Conservation (phyloP, 2,797 vertebrate genomes). For the Sternotherus odoratus region DNA sequence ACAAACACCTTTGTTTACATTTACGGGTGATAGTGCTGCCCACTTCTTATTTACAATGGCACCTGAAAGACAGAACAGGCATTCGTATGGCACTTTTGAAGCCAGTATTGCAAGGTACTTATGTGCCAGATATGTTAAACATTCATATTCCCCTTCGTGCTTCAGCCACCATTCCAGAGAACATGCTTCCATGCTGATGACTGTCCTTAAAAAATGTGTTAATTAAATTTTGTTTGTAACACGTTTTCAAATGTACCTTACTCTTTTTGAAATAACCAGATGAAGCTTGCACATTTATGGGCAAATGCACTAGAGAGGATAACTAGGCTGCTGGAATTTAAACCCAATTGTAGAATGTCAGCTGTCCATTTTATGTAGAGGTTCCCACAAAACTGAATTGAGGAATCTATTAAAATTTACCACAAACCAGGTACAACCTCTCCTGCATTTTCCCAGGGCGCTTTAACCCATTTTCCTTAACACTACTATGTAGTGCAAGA, state of each 20-base stretch:
- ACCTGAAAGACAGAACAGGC: too few species aligned
- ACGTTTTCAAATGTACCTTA: background rate
- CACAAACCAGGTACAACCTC: background rate
- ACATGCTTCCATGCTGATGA: too few species aligned
- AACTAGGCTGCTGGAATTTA: background rate
- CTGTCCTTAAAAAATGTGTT: too few species aligned
- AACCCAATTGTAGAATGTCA: background rate
- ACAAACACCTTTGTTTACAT: too few species aligned
- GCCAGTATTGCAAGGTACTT: too few species aligned
- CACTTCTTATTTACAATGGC: too few species aligned
- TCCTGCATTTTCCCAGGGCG: background rate
- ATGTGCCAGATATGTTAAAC: too few species aligned
- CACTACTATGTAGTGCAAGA: background rate
- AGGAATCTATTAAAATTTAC: background rate
- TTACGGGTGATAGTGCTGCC: too few species aligned
- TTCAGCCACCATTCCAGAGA: too few species aligned
- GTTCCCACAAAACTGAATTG: background rate
- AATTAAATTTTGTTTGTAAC: background rate
- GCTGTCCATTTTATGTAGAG: rapidly evolving
- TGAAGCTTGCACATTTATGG: background rate
- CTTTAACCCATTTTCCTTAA: background rate
- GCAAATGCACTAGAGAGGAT: background rate
- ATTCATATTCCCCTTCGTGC: too few species aligned
- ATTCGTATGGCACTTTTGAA: too few species aligned
- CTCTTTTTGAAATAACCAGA: background rate